Evolutionary conservation across 2,888 invertebrate genomes (phyloP), one percentile per base, ranked within the genome.

Genomic region (Sesamia inferens): DNA sequence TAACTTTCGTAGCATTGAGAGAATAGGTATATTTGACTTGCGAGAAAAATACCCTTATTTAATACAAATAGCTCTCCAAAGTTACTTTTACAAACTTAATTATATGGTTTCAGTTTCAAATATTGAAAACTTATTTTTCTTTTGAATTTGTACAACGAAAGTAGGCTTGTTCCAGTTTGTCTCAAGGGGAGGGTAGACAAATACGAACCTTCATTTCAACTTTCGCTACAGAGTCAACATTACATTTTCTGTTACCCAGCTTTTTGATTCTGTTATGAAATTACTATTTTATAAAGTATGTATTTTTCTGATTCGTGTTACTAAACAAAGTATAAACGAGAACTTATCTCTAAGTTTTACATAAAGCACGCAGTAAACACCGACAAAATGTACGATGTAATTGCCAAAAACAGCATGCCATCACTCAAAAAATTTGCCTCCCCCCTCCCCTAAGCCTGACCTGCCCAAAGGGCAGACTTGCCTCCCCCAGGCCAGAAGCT

Each of bases 91-190:
- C 65, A 22, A 67, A 82, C 44, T 61, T 58, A 68, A 66, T 80
- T 65, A 68, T 42, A 74, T 48, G 68, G 73, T 78, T 73, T 73
- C 78, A 65, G 73, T 73, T 69, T 82, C 82, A 68, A 65, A 68
- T 80, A 73, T 77, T 67, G 47, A 39, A 55, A 77, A 44, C 64
- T 74, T 42, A 59, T 79, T 82, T 81, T 82, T 78, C 55, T 61
- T 67, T 78, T 55, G 5, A 68, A 73, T 73, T 48, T 19, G 59
- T 70, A 62, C 31, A 57, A 47, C 51, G 14, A 66, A 65, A 55
- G 51, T 54, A 7, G 22, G 13, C 31, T 16, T 68, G 58, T 31
- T 73, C 65, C 24, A 47, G 54, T 48, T 24, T 42, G 10, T 22
- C 22, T 44, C 48, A 14, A 63, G 31, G 42, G 22, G n/a, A 55